Evolutionary conservation across 2,113 vertebrate species (phyloP).

Genomic region (Sphyrna mokarran): DNA sequence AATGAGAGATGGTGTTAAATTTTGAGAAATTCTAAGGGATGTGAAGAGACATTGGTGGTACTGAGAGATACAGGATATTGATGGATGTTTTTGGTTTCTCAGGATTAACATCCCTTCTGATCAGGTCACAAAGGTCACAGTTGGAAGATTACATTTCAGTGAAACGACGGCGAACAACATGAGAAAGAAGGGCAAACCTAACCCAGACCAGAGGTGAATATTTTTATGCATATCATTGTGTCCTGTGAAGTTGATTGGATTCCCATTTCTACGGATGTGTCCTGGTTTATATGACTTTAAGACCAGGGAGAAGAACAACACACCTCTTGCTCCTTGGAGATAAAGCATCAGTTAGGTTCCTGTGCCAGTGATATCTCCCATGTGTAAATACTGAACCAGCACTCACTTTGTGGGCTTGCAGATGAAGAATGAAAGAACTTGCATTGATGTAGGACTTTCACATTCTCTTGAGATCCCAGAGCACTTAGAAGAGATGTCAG

Average conservation of each 20-base stretch:
- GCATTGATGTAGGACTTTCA: neutral
- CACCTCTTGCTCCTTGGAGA: neutral
- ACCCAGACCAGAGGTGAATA: conserved; percentile 89
- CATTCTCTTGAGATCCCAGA: neutral
- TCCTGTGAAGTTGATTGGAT: accelerated
- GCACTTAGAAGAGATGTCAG: neutral
- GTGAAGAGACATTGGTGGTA: neutral
- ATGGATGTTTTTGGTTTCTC: conserved; percentile 35
- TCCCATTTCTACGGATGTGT: accelerated
- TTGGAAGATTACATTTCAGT: conserved; percentile 91
- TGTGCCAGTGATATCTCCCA: neutral
- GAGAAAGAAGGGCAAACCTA: conserved; percentile 97
- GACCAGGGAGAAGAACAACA: neutral
- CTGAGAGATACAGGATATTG: neutral
- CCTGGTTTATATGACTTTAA: neutral
- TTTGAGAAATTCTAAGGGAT: neutral
- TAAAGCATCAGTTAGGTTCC: neutral
- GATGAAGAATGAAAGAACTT: neutral
- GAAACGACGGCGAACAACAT: conserved; percentile 98
- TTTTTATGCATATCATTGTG: accelerated
- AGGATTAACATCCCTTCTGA: conserved; percentile 87
- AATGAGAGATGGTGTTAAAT: accelerated
- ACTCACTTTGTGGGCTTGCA: neutral
- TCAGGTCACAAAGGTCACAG: conserved; percentile 96
- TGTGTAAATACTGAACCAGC: neutral